phyloP scores from a whole-genome alignment of 2,888 invertebrate genomes.

The Gortyna flavago region DNA sequence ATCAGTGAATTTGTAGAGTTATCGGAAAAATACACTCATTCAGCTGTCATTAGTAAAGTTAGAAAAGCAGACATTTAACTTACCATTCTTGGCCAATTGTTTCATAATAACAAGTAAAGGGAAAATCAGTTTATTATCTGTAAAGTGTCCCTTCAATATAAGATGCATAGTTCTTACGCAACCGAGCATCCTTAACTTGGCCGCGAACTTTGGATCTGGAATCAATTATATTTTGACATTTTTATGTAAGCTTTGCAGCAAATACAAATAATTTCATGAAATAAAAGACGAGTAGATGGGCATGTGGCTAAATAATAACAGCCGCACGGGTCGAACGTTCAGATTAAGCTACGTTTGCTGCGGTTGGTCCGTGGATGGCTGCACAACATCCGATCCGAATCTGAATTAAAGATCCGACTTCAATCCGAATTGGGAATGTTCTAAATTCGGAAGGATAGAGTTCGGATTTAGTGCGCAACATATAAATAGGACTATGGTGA shows the following conservation, averaged over 20 bases:
- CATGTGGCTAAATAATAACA: no score
- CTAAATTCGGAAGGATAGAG: no score
- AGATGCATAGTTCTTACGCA: conserved; percentile 91
- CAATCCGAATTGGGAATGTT: no score
- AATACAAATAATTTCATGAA: not conserved
- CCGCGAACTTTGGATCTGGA: conserved; percentile 91
- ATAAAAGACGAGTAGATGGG: not conserved
- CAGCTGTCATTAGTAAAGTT: conserved; percentile 1
- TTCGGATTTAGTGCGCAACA: no score
- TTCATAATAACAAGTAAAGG: conserved; percentile 91
- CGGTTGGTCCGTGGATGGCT: no score
- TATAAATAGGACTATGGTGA: no score
- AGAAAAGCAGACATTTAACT: conserved; percentile 66
- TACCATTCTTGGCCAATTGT: conserved; percentile 91
- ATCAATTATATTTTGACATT: conserved; percentile 51
- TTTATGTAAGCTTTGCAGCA: conserved; percentile 9
- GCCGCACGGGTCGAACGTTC: not conserved
- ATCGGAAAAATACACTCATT: not conserved
- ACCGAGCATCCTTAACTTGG: conserved; percentile 91
- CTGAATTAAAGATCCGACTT: no score
- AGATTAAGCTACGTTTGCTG: not conserved
- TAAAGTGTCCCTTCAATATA: conserved; percentile 90
- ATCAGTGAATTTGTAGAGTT: not conserved
- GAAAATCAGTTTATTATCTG: conserved; percentile 90
- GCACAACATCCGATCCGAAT: no score